Percentiles rank a stretch among this genome's conserved stretches.
phyloP scores from a whole-genome alignment of 2,113 vertebrate species.

The Myotis brandtii region DNA sequence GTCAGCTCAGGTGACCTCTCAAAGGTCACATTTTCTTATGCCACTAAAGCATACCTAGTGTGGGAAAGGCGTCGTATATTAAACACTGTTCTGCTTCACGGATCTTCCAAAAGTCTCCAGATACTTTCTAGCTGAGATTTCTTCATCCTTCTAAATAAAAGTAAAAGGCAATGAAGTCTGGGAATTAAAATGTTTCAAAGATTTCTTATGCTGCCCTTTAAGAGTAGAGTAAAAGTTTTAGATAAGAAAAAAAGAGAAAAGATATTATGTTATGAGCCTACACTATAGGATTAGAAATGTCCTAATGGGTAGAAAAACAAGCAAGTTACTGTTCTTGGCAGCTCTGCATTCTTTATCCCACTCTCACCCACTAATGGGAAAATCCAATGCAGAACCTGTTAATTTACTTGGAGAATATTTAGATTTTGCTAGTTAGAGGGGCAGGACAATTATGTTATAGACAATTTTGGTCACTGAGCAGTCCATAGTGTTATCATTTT shows the following conservation, averaged over 20 bases:
- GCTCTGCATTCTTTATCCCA: accelerated
- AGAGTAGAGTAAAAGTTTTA: constrained; percentile 46
- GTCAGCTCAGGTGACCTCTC: constrained; percentile 45
- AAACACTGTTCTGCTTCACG: constrained; percentile 69
- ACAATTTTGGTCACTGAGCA: neutral
- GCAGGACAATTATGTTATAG: neutral
- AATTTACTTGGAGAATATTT: neutral
- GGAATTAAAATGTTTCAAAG: constrained; percentile 68
- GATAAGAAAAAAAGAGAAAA: constrained; percentile 17
- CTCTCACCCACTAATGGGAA: neutral
- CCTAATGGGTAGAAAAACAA: neutral
- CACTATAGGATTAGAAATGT: constrained; percentile 37
- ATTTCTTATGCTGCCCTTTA: constrained; percentile 79
- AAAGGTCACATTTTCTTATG: constrained; percentile 66
- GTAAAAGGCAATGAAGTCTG: constrained; percentile 70
- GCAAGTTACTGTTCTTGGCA: neutral
- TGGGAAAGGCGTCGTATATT: constrained; percentile 38
- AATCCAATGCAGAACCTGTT: neutral
- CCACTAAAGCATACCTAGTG: neutral
- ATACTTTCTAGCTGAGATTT: constrained; percentile 53
- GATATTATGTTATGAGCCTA: neutral
- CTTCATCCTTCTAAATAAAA: constrained; percentile 78
- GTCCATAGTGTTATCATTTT: neutral
- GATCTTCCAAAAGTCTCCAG: constrained; percentile 55
- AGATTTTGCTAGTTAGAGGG: neutral